Conservation (phyloP, 2,888 invertebrate species). For the Sminthurides aquaticus region DNA sequence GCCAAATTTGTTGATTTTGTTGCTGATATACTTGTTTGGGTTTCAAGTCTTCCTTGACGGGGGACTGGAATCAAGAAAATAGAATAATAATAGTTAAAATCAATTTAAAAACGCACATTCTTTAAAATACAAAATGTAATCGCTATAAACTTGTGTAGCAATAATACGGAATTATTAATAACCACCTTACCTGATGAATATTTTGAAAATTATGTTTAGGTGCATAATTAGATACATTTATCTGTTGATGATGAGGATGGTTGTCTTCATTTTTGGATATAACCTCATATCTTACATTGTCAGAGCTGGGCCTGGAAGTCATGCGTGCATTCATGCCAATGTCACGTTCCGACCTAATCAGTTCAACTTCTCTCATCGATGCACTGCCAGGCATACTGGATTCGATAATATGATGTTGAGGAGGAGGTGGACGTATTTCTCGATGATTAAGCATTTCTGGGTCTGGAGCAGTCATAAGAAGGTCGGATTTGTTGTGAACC, state of each 20-base stretch:
- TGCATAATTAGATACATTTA: conserved; percentile 27
- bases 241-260: conserved; percentile 10
- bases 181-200: conserved; percentile 41
- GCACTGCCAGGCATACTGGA: conserved; percentile 13
- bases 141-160: no score
- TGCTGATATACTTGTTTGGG: conserved; percentile 1
- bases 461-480: conserved; percentile 33
- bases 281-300: conserved; percentile 30
- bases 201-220: conserved; percentile 38
- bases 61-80: background rate
- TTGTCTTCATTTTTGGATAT: conserved; percentile 27
- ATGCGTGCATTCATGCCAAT: background rate
- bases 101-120: no score
- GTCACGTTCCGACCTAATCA: conserved; percentile 1
- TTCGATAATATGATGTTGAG: conserved; percentile 13
- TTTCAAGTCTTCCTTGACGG: conserved; percentile 5
- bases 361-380: conserved; percentile 10
- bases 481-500: conserved; percentile 27
- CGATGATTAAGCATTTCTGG: conserved; percentile 29
- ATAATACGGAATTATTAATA: no score
- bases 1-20: conserved; percentile 14
- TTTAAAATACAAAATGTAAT: no score
- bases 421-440: conserved; percentile 5
- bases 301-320: conserved; percentile 21
- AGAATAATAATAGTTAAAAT: background rate